Base-by-base conservation (phyloP, 2,888 invertebrate genomes). In the Eristalis pertinax region DNA sequence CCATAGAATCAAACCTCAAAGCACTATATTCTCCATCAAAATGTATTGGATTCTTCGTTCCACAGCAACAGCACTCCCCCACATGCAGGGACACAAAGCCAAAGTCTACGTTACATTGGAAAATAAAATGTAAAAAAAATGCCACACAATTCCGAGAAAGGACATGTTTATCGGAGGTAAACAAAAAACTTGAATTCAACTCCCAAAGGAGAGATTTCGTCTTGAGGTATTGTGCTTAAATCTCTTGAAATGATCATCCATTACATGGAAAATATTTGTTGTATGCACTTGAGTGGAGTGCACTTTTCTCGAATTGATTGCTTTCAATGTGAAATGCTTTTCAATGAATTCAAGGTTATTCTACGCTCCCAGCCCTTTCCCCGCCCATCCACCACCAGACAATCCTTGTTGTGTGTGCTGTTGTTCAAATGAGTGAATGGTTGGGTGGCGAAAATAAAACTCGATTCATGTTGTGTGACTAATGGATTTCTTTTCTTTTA, bases 281-380 rank as follows among this genome's bases (percentile, higher is more conserved):
- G 26, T 43, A 43, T 72, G 62, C 72, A 72, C 62, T 72, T 41
- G 38, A 72, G 19, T 72, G 19, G 15, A 62, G n/a, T 63, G 38
- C 38, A 24, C 41, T 41, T 60, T 60, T 29, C 60, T 60, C 60
- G 26, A 24, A 26, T 60, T 60, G 60, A 60, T 60, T 60, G 60
- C 26, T 60, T 60, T 60, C 26, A 13, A 60, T 26, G 24, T 60
- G 60, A 8, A 60, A 60, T 19, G 50, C 19, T n/a, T 8, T 50
- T 19, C 50, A 8, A 50, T 19, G 50, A 19, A 50, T 50, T 50
- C 19, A 50, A 50, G 50, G 50, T 50, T 22, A 50, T 50, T 19
- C n/a, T 19, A 19, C 19, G 5, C n/a, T 19, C 19, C n/a, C 15
- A 4, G 0, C n/a, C 2, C n/a, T 4, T 19, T 7, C n/a, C 4